phyloP scores from a whole-genome alignment of 2,113 vertebrate genomes.

The Rhinolophus sinicus region DNA sequence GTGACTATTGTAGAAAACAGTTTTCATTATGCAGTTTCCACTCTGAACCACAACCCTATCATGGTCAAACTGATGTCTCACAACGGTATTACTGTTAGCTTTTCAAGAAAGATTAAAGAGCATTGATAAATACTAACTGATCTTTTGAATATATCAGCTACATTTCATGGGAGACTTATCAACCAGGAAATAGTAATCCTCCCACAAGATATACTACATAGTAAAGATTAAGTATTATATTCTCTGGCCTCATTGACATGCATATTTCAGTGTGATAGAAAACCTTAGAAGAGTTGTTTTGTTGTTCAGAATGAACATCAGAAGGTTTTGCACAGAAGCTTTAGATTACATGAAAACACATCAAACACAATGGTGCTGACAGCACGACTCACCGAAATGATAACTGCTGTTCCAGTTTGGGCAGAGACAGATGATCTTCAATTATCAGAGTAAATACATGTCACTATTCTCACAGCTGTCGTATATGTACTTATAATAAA shows the following conservation, averaged over 20 bases:
- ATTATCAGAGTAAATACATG: background rate
- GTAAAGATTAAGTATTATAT: background rate
- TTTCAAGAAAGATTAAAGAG: background rate
- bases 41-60: background rate
- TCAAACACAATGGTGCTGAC: background rate
- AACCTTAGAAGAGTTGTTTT: background rate
- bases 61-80: background rate
- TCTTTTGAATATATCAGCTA: background rate
- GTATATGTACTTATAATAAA: background rate
- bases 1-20: background rate
- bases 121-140: background rate
- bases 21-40: conserved; percentile 19
- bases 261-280: background rate
- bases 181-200: background rate
- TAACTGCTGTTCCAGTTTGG: background rate
- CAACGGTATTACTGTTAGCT: background rate
- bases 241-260: background rate
- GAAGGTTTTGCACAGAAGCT: background rate
- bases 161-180: background rate
- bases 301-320: background rate
- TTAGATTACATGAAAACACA: background rate
- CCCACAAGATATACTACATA: background rate
- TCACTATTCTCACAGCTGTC: background rate
- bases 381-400: background rate
- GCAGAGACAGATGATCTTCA: background rate